Evolutionary conservation across 2,797 vertebrate species (phyloP).

Genomic region (Sebastes jordani): DNA sequence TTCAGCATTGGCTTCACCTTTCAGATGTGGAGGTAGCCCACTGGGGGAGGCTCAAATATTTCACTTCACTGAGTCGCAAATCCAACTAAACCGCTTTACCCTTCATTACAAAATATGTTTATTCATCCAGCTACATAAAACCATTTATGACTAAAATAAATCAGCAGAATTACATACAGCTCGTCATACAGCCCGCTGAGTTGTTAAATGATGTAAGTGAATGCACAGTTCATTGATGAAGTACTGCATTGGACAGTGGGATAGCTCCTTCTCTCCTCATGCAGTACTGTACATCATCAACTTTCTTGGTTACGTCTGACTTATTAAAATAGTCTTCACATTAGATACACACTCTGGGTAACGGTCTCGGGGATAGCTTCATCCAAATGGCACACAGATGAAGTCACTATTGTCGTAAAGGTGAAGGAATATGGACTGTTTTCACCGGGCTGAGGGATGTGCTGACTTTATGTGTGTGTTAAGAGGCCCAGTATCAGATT

Average conservation of each 20-base stretch:
- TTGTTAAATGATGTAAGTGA: not conserved
- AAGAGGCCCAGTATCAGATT: slow-evolving; percentile 52
- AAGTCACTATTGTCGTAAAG: slow-evolving; percentile 15
- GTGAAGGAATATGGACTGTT: slow-evolving; percentile 30
- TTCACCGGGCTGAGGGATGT: slow-evolving; percentile 32
- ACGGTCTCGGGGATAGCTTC: not conserved
- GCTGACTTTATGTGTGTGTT: slow-evolving; percentile 60
- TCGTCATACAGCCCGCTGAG: not conserved
- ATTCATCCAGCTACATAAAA: not conserved
- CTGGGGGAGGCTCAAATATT: not conserved
- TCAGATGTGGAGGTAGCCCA: too few relatives aligned
- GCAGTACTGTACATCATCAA: not conserved
- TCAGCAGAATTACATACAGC: not conserved
- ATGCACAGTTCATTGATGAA: not conserved
- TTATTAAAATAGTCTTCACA: slow-evolving; percentile 9
- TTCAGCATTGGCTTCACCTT: too few relatives aligned
- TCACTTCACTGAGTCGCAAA: not conserved
- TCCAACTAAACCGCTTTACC: not conserved
- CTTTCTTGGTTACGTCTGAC: not conserved
- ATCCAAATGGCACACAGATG: slow-evolving; percentile 1
- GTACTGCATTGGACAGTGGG: not conserved
- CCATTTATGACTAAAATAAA: not conserved
- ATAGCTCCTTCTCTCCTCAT: not conserved
- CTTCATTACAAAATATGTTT: not conserved
- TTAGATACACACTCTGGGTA: not conserved